Percentiles rank a stretch among this genome's conserved stretches.
These are phyloP conservation scores for Parascotia fuliginaria DNA, from an alignment of 2,888 invertebrate genomes.

Conservation along the genomic window DNA sequence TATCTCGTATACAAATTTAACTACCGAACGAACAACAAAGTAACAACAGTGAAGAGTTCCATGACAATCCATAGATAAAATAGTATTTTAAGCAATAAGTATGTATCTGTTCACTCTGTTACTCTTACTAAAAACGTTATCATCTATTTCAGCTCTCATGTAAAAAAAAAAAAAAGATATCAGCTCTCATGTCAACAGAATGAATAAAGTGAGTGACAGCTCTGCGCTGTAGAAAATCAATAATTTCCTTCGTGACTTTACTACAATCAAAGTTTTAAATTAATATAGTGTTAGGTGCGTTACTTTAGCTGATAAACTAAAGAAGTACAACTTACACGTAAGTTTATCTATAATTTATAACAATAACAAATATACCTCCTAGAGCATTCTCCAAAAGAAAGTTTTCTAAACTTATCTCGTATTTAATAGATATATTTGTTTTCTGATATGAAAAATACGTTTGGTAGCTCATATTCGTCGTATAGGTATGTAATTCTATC, in stretches of 20 bases:
- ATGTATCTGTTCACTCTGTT: not conserved
- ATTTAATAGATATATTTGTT: too few relatives aligned
- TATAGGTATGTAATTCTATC: too few relatives aligned
- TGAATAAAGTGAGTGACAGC: too few relatives aligned
- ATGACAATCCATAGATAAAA: too few relatives aligned
- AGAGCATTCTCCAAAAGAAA: not conserved
- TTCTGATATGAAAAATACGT: too few relatives aligned
- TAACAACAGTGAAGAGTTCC: not conserved
- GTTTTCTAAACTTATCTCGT: not conserved
- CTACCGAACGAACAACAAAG: not conserved
- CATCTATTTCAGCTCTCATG: not conserved
- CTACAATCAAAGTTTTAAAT: conserved; percentile 27
- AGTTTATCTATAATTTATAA: conserved; percentile 10
- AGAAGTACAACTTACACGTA: conserved; percentile 23
- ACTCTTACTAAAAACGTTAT: not conserved
- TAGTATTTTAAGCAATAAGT: not conserved
- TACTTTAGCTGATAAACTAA: conserved; percentile 5
- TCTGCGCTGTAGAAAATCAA: too few relatives aligned
- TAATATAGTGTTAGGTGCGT: conserved; percentile 27
- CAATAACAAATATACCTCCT: not conserved
- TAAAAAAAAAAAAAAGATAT: not conserved
- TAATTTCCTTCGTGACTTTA: not conserved
- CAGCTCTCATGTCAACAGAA: too few relatives aligned
- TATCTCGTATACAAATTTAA: not conserved
- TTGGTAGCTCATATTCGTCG: too few relatives aligned